A percentile compares a stretch with the other conserved stretches of the same genome.
phyloP scores from a whole-genome alignment of 2,888 invertebrate species.

The Drosophila anomalata region DNA sequence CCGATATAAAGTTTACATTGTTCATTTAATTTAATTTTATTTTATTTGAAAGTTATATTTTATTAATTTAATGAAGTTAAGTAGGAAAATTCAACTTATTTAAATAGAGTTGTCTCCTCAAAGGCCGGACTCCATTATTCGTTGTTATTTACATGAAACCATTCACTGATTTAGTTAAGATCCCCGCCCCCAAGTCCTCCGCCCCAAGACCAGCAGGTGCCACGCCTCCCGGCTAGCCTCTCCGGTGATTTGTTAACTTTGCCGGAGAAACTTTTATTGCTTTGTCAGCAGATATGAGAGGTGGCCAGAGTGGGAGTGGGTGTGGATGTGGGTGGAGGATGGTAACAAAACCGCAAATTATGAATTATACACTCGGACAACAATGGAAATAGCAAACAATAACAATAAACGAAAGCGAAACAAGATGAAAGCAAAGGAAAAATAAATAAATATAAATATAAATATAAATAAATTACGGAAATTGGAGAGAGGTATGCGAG shows the following conservation, averaged over 20 bases:
- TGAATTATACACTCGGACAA: slow-evolving; percentile 64
- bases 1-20: too few relatives aligned
- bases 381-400: slow-evolving; percentile 6
- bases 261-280: slow-evolving; percentile 71
- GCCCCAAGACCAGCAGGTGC: slow-evolving; percentile 1
- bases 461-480: slow-evolving; percentile 71
- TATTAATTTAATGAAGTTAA: too few relatives aligned
- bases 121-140: not conserved
- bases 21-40: too few relatives aligned
- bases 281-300: slow-evolving; percentile 42
- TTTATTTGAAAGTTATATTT: too few relatives aligned
- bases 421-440: slow-evolving; percentile 24
- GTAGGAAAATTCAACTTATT: too few relatives aligned
- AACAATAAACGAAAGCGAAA: not conserved
- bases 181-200: not conserved
- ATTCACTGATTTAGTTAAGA: not conserved
- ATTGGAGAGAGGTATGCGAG: slow-evolving; percentile 30
- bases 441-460: slow-evolving; percentile 39
- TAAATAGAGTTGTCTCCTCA: not conserved
- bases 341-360: slow-evolving; percentile 57
- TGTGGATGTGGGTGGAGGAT: not conserved
- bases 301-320: slow-evolving; percentile 9
- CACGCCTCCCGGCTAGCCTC: slow-evolving; percentile 40
- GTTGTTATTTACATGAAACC: not conserved
- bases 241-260: slow-evolving; percentile 74